These are phyloP conservation scores for Panurus biarmicus DNA, from an alignment of 2,113 vertebrate species.

Conservation along the genomic window DNA sequence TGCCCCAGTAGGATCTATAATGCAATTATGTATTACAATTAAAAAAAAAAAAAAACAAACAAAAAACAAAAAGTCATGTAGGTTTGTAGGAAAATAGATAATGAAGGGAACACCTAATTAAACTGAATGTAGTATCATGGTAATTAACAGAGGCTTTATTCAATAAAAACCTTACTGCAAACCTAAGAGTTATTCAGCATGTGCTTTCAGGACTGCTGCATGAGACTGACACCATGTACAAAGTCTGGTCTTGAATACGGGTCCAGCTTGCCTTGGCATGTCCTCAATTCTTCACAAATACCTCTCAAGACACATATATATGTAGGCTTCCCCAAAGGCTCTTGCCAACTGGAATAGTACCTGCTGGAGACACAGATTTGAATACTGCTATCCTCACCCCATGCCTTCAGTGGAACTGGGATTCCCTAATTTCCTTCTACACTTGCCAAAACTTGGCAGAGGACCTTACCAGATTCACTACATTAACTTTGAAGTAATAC, in stretches of 20 bases:
- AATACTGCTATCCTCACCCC: background rate
- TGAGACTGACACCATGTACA: background rate
- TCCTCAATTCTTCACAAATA: background rate
- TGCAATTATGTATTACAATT: background rate
- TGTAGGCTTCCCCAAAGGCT: background rate
- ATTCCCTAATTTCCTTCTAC: constrained; percentile 9
- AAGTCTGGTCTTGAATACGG: background rate
- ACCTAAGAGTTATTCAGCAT: background rate
- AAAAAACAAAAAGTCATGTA: background rate
- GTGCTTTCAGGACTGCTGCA: background rate
- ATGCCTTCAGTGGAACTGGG: background rate
- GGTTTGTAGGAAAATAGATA: background rate
- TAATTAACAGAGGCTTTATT: background rate
- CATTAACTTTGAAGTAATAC: constrained; percentile 41
- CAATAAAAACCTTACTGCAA: background rate
- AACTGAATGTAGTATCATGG: background rate
- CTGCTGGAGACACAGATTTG: background rate
- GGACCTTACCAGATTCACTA: constrained; percentile 29
- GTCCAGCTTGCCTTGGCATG: background rate
- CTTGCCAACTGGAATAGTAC: background rate
- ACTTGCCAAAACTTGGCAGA: constrained; percentile 35
- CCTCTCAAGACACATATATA: background rate
- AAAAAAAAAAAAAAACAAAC: background rate
- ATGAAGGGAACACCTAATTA: background rate
- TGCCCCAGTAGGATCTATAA: background rate